Evolutionary conservation across 1,140 invertebrate genomes (phyloP), one percentile per base, ranked within the genome.

Genomic region (Samia ricini): DNA sequence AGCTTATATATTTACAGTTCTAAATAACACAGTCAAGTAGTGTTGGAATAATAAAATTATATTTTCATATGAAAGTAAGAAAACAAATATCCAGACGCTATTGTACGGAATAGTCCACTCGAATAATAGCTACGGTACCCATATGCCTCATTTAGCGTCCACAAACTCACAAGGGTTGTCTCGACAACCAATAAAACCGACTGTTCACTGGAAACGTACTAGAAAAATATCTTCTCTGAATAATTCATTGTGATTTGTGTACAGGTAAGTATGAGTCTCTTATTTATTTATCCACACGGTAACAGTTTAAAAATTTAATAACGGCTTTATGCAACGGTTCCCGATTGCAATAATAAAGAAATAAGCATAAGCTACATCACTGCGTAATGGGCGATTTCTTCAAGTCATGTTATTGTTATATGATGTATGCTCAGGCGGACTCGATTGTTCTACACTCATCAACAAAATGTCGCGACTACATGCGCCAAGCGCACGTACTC

Each of bases 81-180:
- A 57, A 57, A 57, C 26, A 57, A 24, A 20, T 59, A 49, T 50
- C 36, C 22, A 59, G 42, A 22, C 15, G 24, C 12, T 59, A 49
- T 59, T 50, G 42, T 50, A 20, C 24, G 42, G 22, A n/a, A 20
- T 29, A 36, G 24, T 50, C 24, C 36, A 50, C 15, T 50, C 42
- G 57, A 59, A 59, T 59, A 59, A 50, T 50, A 59, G 50, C 20
- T 50, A 24, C 36, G 42, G 22, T 22, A 15, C 57, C 20, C 57
- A 57, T 57, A 57, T 29, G 26, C n/a, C 56, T 36, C 56, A 57
- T 57, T 56, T 49, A 59, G 4, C 57, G 42, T 19, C 56, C 56
- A 59, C n/a, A 49, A 33, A 26, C 24, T 59, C 57, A 59, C 36
- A 59, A 59, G 29, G 56, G 21, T 59, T 59, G 57, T 59, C 42